These are phyloP conservation scores for Microctonus hyperodae DNA, from an alignment of 2,888 invertebrate species.

Conservation along the genomic window DNA sequence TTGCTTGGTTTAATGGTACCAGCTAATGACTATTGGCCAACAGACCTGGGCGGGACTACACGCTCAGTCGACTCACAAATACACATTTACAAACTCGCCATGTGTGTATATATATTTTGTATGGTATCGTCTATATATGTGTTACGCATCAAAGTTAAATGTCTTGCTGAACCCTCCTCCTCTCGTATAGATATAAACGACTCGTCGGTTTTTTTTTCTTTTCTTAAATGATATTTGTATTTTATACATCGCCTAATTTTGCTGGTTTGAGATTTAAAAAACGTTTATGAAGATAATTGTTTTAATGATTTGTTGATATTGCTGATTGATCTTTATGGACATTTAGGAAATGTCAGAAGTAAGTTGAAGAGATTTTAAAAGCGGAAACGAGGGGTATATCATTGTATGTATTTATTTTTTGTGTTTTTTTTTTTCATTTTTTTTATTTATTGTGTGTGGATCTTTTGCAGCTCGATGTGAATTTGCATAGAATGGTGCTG, in stretches of 20 bases:
- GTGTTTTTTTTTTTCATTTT: not conserved
- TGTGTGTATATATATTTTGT: slow-evolving; percentile 8
- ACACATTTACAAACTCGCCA: slow-evolving; percentile 11
- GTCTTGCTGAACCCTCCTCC: slow-evolving; percentile 3
- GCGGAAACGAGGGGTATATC: not conserved
- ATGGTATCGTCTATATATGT: slow-evolving; percentile 7
- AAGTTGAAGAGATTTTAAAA: not conserved
- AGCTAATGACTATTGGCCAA: slow-evolving; percentile 64
- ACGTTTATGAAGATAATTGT: not conserved
- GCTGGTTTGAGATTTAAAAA: too few relatives aligned
- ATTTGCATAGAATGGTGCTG: slow-evolving; percentile 42
- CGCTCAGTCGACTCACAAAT: slow-evolving; percentile 47
- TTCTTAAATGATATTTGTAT: not conserved
- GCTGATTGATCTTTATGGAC: not conserved
- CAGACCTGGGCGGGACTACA: slow-evolving; percentile 62
- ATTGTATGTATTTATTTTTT: not conserved
- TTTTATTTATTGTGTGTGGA: slow-evolving; percentile 22
- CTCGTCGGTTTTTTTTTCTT: not conserved
- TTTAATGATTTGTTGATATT: not conserved
- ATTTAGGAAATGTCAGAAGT: not conserved
- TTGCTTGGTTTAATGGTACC: slow-evolving; percentile 61
- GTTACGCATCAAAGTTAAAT: slow-evolving; percentile 6
- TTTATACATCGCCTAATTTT: too few relatives aligned
- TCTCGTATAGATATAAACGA: not conserved
- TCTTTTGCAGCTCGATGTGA: slow-evolving; percentile 27